Conservation (phyloP, 2,797 vertebrate genomes). For the Meriones psammophilus region DNA sequence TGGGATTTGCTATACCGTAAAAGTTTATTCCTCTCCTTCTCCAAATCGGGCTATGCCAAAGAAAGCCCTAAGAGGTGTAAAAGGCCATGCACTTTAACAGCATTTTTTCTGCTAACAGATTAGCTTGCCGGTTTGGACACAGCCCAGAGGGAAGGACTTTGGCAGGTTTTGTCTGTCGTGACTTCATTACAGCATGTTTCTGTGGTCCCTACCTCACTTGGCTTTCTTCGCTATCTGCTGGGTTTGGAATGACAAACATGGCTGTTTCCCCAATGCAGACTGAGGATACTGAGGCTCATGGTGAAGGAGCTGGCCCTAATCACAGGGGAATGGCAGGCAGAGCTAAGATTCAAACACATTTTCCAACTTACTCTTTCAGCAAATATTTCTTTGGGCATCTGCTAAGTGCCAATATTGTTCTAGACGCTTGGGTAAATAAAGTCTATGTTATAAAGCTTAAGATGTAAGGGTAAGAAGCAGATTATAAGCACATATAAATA, state of each 20-base stretch:
- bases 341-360: neutral
- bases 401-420: neutral
- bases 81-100: slow-evolving; percentile 20
- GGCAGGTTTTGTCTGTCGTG: neutral
- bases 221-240: slow-evolving; percentile 16
- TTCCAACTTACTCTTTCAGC: neutral
- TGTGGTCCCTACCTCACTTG: neutral
- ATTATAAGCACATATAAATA: neutral
- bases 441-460: neutral
- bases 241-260: neutral
- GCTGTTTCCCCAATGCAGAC: neutral
- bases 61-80: slow-evolving; percentile 38
- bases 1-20: neutral
- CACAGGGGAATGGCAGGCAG: neutral
- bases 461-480: neutral
- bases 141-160: neutral
- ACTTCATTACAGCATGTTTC: neutral
- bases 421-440: slow-evolving; percentile 19
- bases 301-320: neutral
- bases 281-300: neutral
- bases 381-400: slow-evolving; percentile 43
- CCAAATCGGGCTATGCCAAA: slow-evolving; percentile 25
- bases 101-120: slow-evolving; percentile 24
- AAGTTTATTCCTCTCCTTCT: slow-evolving; percentile 53
- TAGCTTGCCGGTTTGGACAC: slow-evolving; percentile 9